A percentile compares a stretch with the other conserved stretches of the same genome.
Conservation (phyloP, 2,797 vertebrate genomes). For the Silurus aristotelis region DNA sequence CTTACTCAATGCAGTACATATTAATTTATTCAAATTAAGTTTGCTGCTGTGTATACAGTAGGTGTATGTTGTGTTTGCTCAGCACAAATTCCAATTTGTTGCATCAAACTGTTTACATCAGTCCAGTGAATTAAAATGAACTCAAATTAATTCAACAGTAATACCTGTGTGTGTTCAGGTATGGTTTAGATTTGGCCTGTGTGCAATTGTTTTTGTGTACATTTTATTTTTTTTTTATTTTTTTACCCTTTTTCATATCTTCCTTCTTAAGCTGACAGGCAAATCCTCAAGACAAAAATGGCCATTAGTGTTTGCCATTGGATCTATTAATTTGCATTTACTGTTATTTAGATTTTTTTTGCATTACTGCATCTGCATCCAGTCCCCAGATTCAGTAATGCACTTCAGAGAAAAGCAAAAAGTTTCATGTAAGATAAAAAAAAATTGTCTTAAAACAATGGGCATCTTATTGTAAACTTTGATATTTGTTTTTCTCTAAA, state of each 20-base stretch:
- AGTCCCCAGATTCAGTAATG: too few species aligned
- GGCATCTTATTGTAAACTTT: not conserved
- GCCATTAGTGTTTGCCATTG: not conserved
- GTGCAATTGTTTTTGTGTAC: not conserved
- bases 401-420: too few species aligned
- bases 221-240: not conserved
- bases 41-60: not conserved
- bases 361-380: too few species aligned
- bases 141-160: not conserved
- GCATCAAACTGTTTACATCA: not conserved
- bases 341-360: not conserved
- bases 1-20: not conserved
- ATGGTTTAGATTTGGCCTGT: not conserved
- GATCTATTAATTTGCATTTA: not conserved
- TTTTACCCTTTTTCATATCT: not conserved
- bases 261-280: not conserved
- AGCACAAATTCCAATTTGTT: not conserved
- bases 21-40: not conserved
- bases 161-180: not conserved
- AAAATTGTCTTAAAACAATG: not conserved
- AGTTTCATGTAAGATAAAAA: too few species aligned
- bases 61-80: not conserved
- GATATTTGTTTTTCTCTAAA: not conserved
- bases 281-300: not conserved
- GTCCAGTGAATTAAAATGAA: not conserved